Conservation (phyloP, 2,797 vertebrate genomes). For the Ciconia nigra region DNA sequence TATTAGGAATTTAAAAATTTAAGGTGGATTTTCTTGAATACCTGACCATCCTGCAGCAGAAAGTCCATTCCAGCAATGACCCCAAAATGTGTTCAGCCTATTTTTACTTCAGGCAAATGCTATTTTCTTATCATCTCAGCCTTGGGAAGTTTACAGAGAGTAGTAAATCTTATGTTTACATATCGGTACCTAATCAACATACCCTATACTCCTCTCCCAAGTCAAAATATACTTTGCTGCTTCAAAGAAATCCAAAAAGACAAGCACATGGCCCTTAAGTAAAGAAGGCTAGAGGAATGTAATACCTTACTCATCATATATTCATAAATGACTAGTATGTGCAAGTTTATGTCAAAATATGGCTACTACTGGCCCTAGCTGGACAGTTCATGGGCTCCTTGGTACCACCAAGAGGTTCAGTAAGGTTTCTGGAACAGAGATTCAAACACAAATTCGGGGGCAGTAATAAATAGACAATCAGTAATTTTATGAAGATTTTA, state of each 20-base stretch:
- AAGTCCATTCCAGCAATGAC: neutral
- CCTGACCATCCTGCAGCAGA: neutral
- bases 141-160: neutral
- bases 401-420: neutral
- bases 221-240: neutral
- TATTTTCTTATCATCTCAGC: neutral
- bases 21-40: neutral
- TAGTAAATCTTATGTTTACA: neutral
- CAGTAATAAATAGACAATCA: neutral
- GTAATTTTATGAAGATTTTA: neutral
- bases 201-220: neutral
- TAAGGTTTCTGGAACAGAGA: neutral
- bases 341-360: neutral
- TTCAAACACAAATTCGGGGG: neutral
- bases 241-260: neutral
- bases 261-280: neutral
- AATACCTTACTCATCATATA: neutral
- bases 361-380: neutral
- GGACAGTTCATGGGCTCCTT: neutral
- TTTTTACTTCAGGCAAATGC: neutral
- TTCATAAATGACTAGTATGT: neutral
- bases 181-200: neutral
- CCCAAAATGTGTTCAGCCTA: neutral
- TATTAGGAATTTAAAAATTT: neutral
- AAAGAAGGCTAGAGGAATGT: neutral